Evolutionary conservation across 2,113 vertebrate species (phyloP).

Genomic region (Cranoglanis bouderius): DNA sequence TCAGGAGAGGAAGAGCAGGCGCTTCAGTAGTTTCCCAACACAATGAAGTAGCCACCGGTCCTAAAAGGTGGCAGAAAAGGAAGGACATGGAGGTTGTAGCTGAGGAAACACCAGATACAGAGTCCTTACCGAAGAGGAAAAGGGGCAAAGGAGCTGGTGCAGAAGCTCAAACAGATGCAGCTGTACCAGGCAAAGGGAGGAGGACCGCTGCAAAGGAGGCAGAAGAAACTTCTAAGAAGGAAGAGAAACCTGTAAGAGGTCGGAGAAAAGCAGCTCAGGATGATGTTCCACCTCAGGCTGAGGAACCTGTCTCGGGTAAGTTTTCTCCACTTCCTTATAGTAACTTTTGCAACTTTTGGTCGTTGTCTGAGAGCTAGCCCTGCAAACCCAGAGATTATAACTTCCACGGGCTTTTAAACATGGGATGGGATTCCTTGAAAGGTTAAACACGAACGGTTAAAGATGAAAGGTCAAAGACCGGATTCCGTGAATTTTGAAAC

Average conservation of each 20-base stretch:
- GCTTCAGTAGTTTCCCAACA: neutral
- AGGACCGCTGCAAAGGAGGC: neutral
- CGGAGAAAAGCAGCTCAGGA: conserved; percentile 34
- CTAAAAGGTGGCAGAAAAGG: conserved; percentile 46
- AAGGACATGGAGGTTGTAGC: neutral
- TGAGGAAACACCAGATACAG: neutral
- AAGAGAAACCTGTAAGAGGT: conserved; percentile 32
- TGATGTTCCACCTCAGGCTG: conserved; percentile 5
- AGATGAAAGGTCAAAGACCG: too few relatives aligned
- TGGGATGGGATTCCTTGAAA: too few relatives aligned
- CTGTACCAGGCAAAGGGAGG: neutral
- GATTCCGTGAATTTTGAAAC: too few relatives aligned
- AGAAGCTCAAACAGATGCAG: neutral
- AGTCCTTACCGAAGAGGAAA: conserved; percentile 33
- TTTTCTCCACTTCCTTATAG: neutral
- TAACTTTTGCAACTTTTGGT: neutral
- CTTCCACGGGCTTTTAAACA: neutral
- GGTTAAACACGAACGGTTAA: neutral
- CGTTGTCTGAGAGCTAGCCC: too few relatives aligned
- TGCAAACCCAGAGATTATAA: neutral
- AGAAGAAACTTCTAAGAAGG: neutral
- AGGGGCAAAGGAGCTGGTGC: conserved; percentile 23
- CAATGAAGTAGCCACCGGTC: neutral
- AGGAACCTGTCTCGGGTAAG: neutral
- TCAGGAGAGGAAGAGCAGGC: conserved; percentile 29